phyloP scores from a whole-genome alignment of 2,113 vertebrate species.

The Piprites chloris region DNA sequence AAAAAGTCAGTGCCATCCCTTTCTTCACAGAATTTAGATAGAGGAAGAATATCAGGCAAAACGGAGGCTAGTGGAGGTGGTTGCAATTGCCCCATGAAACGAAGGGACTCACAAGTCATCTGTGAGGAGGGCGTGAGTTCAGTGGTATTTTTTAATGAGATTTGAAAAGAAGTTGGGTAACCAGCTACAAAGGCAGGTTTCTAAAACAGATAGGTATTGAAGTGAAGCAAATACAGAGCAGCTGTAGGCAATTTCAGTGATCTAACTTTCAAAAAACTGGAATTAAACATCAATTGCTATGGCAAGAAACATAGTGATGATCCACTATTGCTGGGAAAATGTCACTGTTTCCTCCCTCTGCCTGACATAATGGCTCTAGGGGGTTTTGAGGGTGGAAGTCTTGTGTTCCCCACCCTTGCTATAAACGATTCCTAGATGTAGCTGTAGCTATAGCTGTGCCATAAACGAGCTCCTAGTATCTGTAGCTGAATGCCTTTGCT shows the following conservation, averaged over 20 bases:
- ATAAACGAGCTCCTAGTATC: too few species aligned
- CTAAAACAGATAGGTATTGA: neutral
- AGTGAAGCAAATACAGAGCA: neutral
- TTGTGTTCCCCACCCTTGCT: neutral
- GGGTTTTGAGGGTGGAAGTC: neutral
- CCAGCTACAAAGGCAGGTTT: neutral
- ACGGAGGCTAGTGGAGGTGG: neutral
- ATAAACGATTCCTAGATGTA: neutral
- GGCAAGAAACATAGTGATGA: neutral
- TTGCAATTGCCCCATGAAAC: neutral
- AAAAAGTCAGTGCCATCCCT: neutral
- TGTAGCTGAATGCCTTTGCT: neutral
- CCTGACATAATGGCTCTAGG: neutral
- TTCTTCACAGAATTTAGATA: neutral
- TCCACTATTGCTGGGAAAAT: neutral
- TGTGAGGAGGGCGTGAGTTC: accelerated
- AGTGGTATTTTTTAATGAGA: neutral
- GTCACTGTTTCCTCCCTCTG: accelerated
- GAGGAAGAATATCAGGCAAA: neutral
- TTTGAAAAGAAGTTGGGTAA: neutral
- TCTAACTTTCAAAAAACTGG: neutral
- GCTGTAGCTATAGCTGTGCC: too few species aligned
- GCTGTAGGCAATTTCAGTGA: neutral
- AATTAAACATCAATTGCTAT: neutral
- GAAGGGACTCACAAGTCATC: neutral